Conservation (phyloP, 1,140 invertebrate genomes). For the Grapholita molesta region DNA sequence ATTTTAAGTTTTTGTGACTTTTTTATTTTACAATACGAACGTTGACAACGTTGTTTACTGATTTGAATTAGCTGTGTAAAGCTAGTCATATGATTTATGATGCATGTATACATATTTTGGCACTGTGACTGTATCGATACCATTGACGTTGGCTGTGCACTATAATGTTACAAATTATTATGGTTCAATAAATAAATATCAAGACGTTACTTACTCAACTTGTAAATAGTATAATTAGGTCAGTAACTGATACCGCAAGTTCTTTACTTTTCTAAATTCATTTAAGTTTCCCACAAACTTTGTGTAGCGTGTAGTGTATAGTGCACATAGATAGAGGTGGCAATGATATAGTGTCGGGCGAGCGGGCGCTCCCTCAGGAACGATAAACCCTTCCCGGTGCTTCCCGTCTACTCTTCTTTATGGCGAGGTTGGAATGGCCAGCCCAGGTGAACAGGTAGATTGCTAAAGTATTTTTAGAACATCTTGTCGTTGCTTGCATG, state of each 20-base stretch:
- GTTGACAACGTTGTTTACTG: too few species aligned
- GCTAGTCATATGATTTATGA: too few species aligned
- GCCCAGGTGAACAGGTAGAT: conserved; percentile 74
- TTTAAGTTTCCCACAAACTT: conserved; percentile 14
- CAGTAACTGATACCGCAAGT: not conserved
- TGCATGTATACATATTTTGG: too few species aligned
- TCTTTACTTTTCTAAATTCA: conserved; percentile 9
- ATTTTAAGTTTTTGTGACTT: too few species aligned
- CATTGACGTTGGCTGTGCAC: too few species aligned
- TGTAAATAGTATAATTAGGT: too few species aligned
- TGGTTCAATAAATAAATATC: too few species aligned
- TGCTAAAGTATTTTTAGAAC: conserved; percentile 76
- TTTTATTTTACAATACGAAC: too few species aligned
- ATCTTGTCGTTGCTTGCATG: conserved; percentile 70
- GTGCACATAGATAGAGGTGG: conserved; percentile 61
- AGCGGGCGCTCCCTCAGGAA: conserved; percentile 67
- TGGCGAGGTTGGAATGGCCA: conserved; percentile 72
- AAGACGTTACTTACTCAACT: too few species aligned
- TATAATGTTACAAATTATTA: too few species aligned
- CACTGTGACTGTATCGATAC: too few species aligned
- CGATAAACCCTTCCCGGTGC: conserved; percentile 73
- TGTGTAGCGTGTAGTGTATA: conserved; percentile 8
- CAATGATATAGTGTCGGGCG: conserved; percentile 76
- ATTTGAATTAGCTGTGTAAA: too few species aligned
- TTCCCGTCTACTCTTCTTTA: conserved; percentile 76